Evolutionary conservation across 1,140 invertebrate genomes (phyloP), one percentile per base, ranked within the genome.

Genomic region (Cotesia vestalis): DNA sequence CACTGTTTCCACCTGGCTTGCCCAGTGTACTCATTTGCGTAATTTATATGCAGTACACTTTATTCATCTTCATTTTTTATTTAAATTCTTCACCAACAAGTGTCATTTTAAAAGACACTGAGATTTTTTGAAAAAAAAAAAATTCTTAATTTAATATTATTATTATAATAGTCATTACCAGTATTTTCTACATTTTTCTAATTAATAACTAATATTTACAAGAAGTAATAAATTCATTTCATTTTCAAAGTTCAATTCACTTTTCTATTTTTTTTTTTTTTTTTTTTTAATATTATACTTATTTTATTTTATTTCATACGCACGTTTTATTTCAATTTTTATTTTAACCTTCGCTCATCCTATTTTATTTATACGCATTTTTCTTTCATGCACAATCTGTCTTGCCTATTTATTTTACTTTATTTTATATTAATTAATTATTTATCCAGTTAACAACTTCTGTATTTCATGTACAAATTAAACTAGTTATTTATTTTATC

Each of bases 181-280:
- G 2, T 46, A 8, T 11, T 11, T 46, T 9, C 40, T 46, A 46
- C 40, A 11, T 46, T 46, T 9, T 46, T 46, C 11, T 46, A 46
- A 9, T 46, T 46, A 9, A 46, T 38, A 64, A 59, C 38, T 60
- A 11, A 72, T 14, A 5, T 61, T 55, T 57, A 57, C 17, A 57
- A 69, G 4, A 46, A 12, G 27, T 20, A 17, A 59, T 77, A 46
- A 46, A 46, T 46, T 46, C 40, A 46, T 71, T 57, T 64, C 74
- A 62, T 72, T 73, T 34, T 76, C 70, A 52, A 74, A 76, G 51
- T 60, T 57, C 68, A 72, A 75, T 78, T 77, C 68, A 51, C 61
- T 17, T 3, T 12, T 17, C 17, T 60, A 27, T 27, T 27, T 27
- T 27, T 27, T 27, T 27, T 27, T 20, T 20, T n/a, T 20, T 20